Conservation (phyloP, 2,888 invertebrate genomes). For the Ceramica pisi region DNA sequence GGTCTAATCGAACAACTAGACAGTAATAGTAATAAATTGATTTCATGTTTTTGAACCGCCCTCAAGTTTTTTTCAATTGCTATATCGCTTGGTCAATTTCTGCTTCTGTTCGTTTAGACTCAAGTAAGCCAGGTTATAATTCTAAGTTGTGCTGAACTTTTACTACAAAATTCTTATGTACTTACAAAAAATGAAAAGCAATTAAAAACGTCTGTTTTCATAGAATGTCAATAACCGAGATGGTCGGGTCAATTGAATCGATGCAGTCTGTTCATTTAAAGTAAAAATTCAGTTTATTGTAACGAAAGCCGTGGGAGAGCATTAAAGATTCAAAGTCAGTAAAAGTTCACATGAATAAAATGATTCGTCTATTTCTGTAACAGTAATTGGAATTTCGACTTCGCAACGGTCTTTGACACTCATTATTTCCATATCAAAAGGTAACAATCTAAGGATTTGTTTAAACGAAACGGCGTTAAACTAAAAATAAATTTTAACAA, state of each 20-base stretch:
- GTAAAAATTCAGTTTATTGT: slow-evolving; percentile 41
- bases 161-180: background rate
- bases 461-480: slow-evolving; percentile 43
- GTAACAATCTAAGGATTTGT: slow-evolving; percentile 41
- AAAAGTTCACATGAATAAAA: slow-evolving; percentile 17
- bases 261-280: slow-evolving; percentile 21
- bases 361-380: slow-evolving; percentile 16
- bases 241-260: slow-evolving; percentile 11
- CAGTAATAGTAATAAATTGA: background rate
- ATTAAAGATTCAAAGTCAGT: background rate
- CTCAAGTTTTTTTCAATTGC: background rate
- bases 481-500: slow-evolving; percentile 55
- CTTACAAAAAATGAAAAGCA: slow-evolving; percentile 17
- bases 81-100: background rate
- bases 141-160: background rate
- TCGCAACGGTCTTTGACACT: slow-evolving; percentile 27
- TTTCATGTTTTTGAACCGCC: background rate
- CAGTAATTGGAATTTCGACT: slow-evolving; percentile 21
- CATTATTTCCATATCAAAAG: slow-evolving; percentile 44
- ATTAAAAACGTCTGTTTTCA: slow-evolving; percentile 6
- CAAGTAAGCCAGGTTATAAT: background rate
- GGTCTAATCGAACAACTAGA: background rate
- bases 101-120: background rate
- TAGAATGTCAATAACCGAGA: background rate
- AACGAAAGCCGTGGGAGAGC: slow-evolving; percentile 36